A percentile compares a stretch with the other conserved stretches of the same genome.
phyloP scores from a whole-genome alignment of 2,888 invertebrate species.

The Lepidocyrtoides sp. region DNA sequence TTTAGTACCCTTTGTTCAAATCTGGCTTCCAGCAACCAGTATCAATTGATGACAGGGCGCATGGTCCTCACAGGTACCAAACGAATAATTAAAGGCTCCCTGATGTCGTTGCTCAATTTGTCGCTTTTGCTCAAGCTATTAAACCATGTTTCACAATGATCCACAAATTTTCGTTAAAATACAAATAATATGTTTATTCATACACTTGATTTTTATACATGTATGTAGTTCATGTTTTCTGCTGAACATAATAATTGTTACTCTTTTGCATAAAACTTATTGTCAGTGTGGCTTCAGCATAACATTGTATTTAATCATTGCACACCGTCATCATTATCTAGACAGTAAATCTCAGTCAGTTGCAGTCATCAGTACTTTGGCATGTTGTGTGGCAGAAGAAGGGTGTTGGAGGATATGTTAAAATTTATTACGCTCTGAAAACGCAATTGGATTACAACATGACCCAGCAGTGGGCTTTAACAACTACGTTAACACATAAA shows the following conservation, averaged over 20 bases:
- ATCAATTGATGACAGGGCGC: slow-evolving; percentile 19
- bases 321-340: neutral
- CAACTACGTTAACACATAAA: slow-evolving; percentile 65
- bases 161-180: slow-evolving; percentile 13
- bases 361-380: neutral
- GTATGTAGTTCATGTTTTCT: too few relatives aligned
- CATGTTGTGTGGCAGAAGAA: neutral
- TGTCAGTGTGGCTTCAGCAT: too few relatives aligned
- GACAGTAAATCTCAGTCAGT: slow-evolving; percentile 16
- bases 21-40: slow-evolving; percentile 43
- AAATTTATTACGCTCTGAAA: slow-evolving; percentile 79
- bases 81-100: slow-evolving; percentile 62
- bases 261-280: too few relatives aligned
- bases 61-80: slow-evolving; percentile 57
- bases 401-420: slow-evolving; percentile 69
- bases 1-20: neutral
- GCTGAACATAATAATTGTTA: neutral
- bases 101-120: slow-evolving; percentile 63
- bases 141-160: slow-evolving; percentile 70
- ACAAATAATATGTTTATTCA: neutral
- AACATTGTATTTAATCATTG: too few relatives aligned
- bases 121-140: slow-evolving; percentile 35
- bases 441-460: slow-evolving; percentile 79
- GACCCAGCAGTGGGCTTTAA: slow-evolving; percentile 66
- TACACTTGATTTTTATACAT: neutral